Percentiles rank a stretch among this genome's conserved stretches.
phyloP scores from a whole-genome alignment of 2,113 vertebrate species.

The Pampusana beccarii region DNA sequence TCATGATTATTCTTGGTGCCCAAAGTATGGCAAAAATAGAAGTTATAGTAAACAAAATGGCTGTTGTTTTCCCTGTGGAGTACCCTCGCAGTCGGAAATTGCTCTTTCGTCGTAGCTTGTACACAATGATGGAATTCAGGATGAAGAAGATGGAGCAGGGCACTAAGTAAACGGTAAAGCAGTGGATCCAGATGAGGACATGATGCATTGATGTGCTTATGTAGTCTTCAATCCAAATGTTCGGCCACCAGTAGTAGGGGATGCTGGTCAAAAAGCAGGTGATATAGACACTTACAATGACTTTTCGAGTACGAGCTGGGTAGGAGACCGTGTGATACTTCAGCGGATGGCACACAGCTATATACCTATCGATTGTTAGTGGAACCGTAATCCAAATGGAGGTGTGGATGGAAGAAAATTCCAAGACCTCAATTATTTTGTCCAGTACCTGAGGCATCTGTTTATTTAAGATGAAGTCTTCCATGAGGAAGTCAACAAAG shows the following conservation, averaged over 20 bases:
- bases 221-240: conserved; percentile 89
- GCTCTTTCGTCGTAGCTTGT: conserved; percentile 88
- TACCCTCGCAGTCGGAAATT: conserved; percentile 91
- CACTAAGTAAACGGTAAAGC: conserved; percentile 90
- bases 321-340: conserved; percentile 94
- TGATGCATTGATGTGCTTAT: conserved; percentile 86
- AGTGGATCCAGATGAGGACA: conserved; percentile 93
- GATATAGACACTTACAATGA: conserved; percentile 88
- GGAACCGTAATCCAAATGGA: conserved; percentile 98
- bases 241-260: conserved; percentile 98
- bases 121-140: conserved; percentile 90
- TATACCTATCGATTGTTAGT: conserved; percentile 92
- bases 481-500: conserved; percentile 94
- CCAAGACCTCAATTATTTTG: conserved; percentile 90
- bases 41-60: conserved; percentile 93
- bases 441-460: conserved; percentile 86
- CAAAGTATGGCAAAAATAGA: conserved; percentile 93
- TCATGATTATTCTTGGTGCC: conserved; percentile 91
- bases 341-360: conserved; percentile 95
- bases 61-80: conserved; percentile 94
- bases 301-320: conserved; percentile 89
- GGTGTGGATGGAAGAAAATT: conserved; percentile 96
- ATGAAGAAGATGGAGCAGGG: conserved; percentile 95
- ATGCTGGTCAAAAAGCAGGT: conserved; percentile 90
- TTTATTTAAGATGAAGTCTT: conserved; percentile 89